Base-by-base conservation (phyloP, 2,888 invertebrate species). In the Tipula confusa region DNA sequence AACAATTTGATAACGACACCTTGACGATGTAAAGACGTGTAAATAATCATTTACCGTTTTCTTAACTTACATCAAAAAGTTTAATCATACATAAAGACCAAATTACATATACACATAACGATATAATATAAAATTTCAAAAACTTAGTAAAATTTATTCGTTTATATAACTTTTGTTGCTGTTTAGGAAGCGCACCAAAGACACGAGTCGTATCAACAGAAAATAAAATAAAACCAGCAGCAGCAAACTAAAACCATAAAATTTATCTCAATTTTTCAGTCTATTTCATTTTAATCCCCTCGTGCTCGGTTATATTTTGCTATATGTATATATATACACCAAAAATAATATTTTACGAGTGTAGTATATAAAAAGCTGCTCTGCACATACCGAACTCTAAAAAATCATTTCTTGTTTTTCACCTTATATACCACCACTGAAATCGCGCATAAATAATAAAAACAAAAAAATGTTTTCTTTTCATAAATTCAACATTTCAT, bases 231-330 rank as follows among this genome's bases (percentile, higher is more conserved):
- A 7, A 64, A 24, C 2, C 11, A 64, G 9, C 15, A 43, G 15
- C 43, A 64, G 24, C 64, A 64, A 64, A 64, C 64, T 64, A 64
- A 64, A 64, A 64, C 64, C 64, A 64, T 64, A 64, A 64, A 64
- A 64, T 11, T 64, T 64, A 64, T 64, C 64, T 64, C 64, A 64
- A 64, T 64, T 64, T 64, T 64, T 64, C 64, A 64, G 64, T 64
- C 64, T 64, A 64, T 64, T 64, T 64, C 64, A 64, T 64, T 64
- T 9, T 64, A 64, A 64, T 64, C 64, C 64, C 64, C 18, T 0
- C n/a, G 64, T 64, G 64, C 11, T 24, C 64, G 24, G 64, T 64
- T 64, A 64, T 24, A 64, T 64, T 5, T 64, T 64, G 11, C 64
- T 64, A n/a, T n/a, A n/a, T n/a, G n/a, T n/a, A n/a, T n/a, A n/a